Evolutionary conservation across 2,888 invertebrate genomes (phyloP), one percentile per base, ranked within the genome.

Genomic region (Poecilus cupreus): DNA sequence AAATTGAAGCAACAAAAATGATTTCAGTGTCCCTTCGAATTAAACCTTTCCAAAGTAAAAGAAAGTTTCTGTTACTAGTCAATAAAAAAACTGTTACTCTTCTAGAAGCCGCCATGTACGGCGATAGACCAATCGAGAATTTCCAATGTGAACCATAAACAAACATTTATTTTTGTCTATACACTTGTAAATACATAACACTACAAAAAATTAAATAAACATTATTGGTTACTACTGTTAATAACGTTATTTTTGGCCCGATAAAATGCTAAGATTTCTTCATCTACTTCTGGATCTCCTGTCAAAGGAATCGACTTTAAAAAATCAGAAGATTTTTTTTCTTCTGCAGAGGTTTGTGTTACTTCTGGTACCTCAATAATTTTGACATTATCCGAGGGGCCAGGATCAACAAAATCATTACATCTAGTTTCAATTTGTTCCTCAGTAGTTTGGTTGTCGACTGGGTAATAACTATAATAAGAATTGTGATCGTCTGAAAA

Each of bases 251-350:
- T 16, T 70, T 64, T 54, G 16, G 37, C 24, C 57, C 89, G 87
- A 87, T 89, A 90, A 86, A 90, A 91, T 46, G 89, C 89, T 80
- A 89, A 87, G 75, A 91, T 91, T 87, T 91, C 91, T 80, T 89
- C 89, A 84, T 91, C 91, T 13, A 90, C 88, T 82, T 90, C 90
- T 2, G 86, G 85, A 84, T 91, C 90, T 1, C 91, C 91, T 10
- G 90, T 91, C 20, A 91, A 84, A 6, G 90, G 89, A 22, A 91
- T 86, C 0, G 87, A 87, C 81, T 88, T 87, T 75, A 87, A 85
- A 83, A 89, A 88, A 54, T 87, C 83, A 10, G 32, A 18, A 13
- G 72, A 13, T 37, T 54, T 81, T 80, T 79, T 46, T 8, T 75
- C 51, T 82, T 70, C 22, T 49, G 8, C 4, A 32, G 75, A 39